Evolutionary conservation across 1,140 invertebrate species (phyloP).

Genomic region (Aphaenogaster floridana): DNA sequence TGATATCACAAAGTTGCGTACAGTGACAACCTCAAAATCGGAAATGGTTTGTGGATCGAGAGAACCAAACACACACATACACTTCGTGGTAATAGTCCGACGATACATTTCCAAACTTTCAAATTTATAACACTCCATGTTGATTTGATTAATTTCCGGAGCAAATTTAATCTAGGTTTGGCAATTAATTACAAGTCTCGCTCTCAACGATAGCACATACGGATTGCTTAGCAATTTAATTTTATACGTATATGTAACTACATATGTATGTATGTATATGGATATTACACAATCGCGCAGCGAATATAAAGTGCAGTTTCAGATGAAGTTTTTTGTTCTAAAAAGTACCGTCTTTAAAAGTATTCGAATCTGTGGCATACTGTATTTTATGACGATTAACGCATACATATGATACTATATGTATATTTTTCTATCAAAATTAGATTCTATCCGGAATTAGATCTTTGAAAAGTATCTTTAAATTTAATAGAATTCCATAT

Average conservation of each 20-base stretch:
- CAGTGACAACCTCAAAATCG: neutral
- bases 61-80: neutral
- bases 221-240: conserved; percentile 30
- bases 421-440: too few relatives aligned
- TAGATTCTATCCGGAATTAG: too few relatives aligned
- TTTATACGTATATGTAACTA: neutral
- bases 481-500: too few relatives aligned
- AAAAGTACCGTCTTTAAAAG: too few relatives aligned
- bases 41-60: conserved; percentile 1
- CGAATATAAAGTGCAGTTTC: neutral
- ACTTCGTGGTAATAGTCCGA: neutral
- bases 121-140: neutral
- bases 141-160: conserved; percentile 54
- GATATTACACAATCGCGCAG: neutral
- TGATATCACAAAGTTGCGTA: neutral
- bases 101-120: conserved; percentile 31
- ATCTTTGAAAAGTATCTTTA: too few relatives aligned
- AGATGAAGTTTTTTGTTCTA: neutral
- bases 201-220: neutral
- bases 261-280: neutral
- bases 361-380: too few relatives aligned
- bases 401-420: too few relatives aligned
- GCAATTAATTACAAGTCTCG: conserved; percentile 40
- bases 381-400: too few relatives aligned
- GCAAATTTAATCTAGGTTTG: conserved; percentile 36